A percentile compares a stretch with the other conserved stretches of the same genome.
phyloP scores from a whole-genome alignment of 2,113 vertebrate species.

The Ancistrus triradiatus region DNA sequence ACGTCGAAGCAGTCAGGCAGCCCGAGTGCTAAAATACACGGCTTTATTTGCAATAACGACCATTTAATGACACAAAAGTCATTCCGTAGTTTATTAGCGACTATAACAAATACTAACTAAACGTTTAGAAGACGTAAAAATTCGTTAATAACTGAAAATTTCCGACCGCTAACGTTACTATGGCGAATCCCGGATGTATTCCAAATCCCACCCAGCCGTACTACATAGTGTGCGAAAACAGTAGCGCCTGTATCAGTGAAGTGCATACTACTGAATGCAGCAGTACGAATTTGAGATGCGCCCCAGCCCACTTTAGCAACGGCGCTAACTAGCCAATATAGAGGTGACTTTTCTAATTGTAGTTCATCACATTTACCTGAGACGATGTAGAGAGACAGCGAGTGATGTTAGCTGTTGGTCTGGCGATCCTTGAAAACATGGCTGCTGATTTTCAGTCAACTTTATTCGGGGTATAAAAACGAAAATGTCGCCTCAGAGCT shows the following conservation, averaged over 20 bases:
- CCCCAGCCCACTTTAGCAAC: neutral
- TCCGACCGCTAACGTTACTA: no score
- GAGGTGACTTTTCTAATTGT: neutral
- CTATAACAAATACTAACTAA: no score
- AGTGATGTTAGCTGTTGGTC: slow-evolving; percentile 58
- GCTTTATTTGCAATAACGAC: no score
- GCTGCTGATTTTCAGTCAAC: neutral
- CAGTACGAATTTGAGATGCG: neutral
- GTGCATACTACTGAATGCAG: neutral
- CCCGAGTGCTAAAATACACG: no score
- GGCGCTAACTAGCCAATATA: neutral
- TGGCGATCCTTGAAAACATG: slow-evolving; percentile 69
- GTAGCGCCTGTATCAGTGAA: neutral
- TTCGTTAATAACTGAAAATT: no score
- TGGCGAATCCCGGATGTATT: no score
- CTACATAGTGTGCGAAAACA: neutral
- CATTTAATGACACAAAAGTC: no score
- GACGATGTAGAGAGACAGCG: slow-evolving; percentile 64
- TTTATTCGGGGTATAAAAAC: neutral
- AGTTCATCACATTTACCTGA: slow-evolving; percentile 37
- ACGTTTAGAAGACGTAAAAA: no score
- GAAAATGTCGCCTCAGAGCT: neutral
- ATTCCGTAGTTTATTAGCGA: no score
- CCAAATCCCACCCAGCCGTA: neutral
- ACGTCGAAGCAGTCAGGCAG: no score